A percentile compares a stretch with the other conserved stretches of the same genome.
Evolutionary conservation across 2,888 invertebrate genomes (phyloP).

Genomic region (Acleris emargana): DNA sequence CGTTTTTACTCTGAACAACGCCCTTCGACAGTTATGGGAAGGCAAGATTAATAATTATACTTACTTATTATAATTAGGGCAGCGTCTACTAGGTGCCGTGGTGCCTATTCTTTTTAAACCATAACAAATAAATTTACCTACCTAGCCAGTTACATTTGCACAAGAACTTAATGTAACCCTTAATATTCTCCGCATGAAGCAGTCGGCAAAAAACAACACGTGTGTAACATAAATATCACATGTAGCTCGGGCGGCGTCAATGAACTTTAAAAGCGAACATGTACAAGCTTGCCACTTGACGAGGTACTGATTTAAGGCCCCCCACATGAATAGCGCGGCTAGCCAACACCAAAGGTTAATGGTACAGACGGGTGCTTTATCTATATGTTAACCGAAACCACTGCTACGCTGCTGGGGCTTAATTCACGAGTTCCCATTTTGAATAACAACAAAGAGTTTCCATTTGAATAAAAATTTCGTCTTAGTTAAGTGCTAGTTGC

Average conservation of each 20-base stretch:
- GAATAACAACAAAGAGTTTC: no score
- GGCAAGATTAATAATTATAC: no score
- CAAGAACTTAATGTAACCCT: slow-evolving; percentile 22
- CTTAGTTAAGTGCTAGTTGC: no score
- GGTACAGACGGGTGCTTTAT: not conserved
- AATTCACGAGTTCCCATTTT: no score
- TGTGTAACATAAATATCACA: slow-evolving; percentile 33
- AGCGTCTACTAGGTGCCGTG: no score
- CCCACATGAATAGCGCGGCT: not conserved
- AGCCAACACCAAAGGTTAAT: no score
- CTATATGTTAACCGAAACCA: not conserved
- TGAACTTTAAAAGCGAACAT: slow-evolving; percentile 31
- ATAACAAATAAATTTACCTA: slow-evolving; percentile 20
- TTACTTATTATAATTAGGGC: no score
- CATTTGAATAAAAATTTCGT: no score
- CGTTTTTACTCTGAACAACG: no score
- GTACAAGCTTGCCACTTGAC: slow-evolving; percentile 21
- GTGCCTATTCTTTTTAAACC: not conserved
- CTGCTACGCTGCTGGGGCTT: no score
- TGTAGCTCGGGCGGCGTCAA: slow-evolving; percentile 16
- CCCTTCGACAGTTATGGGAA: no score
- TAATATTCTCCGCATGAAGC: slow-evolving; percentile 34
- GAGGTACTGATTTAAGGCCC: slow-evolving; percentile 10
- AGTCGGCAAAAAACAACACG: slow-evolving; percentile 33
- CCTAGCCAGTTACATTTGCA: slow-evolving; percentile 18